These are phyloP conservation scores for Amblyraja radiata DNA, from an alignment of 2,797 vertebrate species.

Conservation along the genomic window DNA sequence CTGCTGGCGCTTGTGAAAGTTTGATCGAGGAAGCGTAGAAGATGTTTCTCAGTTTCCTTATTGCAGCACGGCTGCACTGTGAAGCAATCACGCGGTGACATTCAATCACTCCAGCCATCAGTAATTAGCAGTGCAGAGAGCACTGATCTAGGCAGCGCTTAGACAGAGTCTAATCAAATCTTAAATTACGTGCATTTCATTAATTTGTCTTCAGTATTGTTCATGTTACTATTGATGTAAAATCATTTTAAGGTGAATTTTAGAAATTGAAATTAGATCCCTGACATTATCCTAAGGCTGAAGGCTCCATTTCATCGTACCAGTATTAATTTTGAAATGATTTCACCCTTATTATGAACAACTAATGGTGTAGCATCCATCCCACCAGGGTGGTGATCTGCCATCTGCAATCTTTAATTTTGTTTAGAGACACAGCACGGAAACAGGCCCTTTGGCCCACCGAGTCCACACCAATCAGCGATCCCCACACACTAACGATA, in stretches of 20 bases:
- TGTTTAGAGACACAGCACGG: too few species aligned
- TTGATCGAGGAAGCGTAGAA: not conserved
- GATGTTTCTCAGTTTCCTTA: not conserved
- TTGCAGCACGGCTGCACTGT: not conserved
- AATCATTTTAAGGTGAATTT: slow-evolving; percentile 9
- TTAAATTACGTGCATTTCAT: not conserved
- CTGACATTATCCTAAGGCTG: not conserved
- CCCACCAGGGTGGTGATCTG: not conserved
- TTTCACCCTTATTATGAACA: not conserved
- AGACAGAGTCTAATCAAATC: not conserved
- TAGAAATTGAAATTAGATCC: slow-evolving; percentile 12
- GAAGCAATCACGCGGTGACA: not conserved
- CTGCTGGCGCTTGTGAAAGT: not conserved
- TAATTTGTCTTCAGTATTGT: not conserved
- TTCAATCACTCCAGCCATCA: not conserved
- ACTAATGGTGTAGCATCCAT: not conserved
- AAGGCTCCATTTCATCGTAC: slow-evolving; percentile 8
- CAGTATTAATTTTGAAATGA: slow-evolving; percentile 6
- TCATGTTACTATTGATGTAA: not conserved
- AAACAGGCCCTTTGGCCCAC: too few species aligned
- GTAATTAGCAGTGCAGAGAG: not conserved
- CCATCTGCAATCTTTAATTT: too few species aligned
- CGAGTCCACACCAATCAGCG: too few species aligned
- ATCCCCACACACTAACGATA: too few species aligned
- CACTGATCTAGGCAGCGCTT: not conserved